Conservation (phyloP, 2,113 vertebrate genomes). For the Petromus typicus region DNA sequence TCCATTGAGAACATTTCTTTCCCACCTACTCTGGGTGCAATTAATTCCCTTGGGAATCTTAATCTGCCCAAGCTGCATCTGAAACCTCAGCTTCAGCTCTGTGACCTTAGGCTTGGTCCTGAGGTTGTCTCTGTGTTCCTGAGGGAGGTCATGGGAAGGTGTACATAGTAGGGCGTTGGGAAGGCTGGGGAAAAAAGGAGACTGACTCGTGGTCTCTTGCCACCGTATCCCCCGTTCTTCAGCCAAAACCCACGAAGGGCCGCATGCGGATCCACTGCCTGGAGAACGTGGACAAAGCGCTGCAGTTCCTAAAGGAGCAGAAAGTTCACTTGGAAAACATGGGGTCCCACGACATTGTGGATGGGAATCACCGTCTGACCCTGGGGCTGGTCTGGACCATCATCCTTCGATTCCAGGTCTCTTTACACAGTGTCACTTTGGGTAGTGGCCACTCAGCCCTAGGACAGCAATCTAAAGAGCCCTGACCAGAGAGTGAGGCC, state of each 20-base stretch:
- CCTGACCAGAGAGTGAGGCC: not conserved
- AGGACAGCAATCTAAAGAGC: not conserved
- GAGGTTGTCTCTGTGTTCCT: not conserved
- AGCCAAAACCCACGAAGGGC: conserved; percentile 96
- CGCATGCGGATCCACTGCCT: conserved; percentile 97
- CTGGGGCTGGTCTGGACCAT: conserved; percentile 97
- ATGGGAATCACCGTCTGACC: conserved; percentile 96
- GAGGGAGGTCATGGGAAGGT: not conserved
- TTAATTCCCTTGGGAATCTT: conserved; percentile 84
- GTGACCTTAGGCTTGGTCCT: not conserved
- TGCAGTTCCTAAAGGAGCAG: conserved; percentile 97
- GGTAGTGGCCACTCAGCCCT: not conserved
- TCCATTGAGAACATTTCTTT: conserved; percentile 68
- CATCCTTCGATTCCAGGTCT: conserved; percentile 97
- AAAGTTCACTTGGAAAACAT: conserved; percentile 96
- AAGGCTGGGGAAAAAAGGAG: not conserved
- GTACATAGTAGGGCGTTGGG: not conserved
- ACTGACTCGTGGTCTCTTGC: not conserved
- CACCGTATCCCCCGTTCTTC: too few relatives aligned
- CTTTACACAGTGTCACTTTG: fast-evolving
- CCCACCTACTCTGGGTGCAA: not conserved
- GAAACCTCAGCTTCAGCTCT: not conserved
- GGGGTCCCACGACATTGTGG: conserved; percentile 97
- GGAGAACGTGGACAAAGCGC: conserved; percentile 96
- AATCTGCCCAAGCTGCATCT: conserved; percentile 69